Base-by-base conservation (phyloP, 2,888 invertebrate species). In the Thumatha senex region DNA sequence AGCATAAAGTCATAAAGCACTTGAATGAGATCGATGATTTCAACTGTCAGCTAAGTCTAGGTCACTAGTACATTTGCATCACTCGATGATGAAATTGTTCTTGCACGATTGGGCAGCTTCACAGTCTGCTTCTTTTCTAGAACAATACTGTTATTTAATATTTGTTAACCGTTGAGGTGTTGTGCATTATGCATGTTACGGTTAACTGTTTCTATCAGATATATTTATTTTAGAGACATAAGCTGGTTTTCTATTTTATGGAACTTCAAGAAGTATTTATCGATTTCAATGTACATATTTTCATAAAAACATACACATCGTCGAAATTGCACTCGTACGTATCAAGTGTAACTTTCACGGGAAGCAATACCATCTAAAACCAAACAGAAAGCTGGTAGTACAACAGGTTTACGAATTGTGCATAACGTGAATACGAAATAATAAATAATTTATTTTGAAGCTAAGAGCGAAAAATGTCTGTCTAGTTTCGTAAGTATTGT, bases 131-230 rank as follows among this genome's bases (percentile, higher is more conserved):
- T 40, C n/a, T 38, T 44, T 51, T 56, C 7, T 62, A 44, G 54
- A 41, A 7, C 52, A 13, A 38, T 48, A 56, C 35, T 56, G 44
- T 62, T 64, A 66, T 59, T 48, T 48, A 61, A 56, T 53, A 24
- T 24, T 39, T 15, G 34, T 40, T 44, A 18, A 40, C 40, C 33
- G 10, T 34, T 13, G 11, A 7, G 13, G 2, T 8, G 9, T 18
- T 5, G 24, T 35, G 18, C 14, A 43, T 39, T 39, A 12, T 13
- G 13, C 36, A 36, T 10, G 36, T 36, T 10, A 1, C 9, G 11
- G 3, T 39, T 39, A 24, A 7, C 15, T 5, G 5, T 24, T 24
- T 24, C 2, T 24, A n/a, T 24, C 18, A 24, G 5, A 24, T 24
- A 24, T 2, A n/a, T n/a, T n/a, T n/a, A n/a, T n/a, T n/a, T n/a